Conservation (phyloP, 2,888 invertebrate genomes). For the Hybos culiciformis region DNA sequence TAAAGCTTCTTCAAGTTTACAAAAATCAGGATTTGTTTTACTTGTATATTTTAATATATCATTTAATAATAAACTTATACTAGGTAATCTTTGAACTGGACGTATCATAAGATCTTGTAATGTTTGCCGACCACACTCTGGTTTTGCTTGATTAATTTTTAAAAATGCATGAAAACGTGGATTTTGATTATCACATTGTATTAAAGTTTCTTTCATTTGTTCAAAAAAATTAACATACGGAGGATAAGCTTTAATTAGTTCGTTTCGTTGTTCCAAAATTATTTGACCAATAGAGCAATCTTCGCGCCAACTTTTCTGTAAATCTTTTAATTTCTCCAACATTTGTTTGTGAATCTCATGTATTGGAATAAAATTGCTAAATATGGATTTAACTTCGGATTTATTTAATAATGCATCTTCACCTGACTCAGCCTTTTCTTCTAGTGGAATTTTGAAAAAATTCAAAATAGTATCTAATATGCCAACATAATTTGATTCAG, state of each 20-base stretch:
- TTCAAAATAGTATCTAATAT: slow-evolving; percentile 73
- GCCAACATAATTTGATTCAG: slow-evolving; percentile 94
- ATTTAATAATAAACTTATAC: slow-evolving; percentile 84
- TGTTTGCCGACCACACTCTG: slow-evolving; percentile 92
- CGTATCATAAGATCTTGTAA: slow-evolving; percentile 92
- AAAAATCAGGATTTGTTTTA: slow-evolving; percentile 76
- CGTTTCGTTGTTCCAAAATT: slow-evolving; percentile 74
- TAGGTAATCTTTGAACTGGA: slow-evolving; percentile 94
- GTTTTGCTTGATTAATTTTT: slow-evolving; percentile 85
- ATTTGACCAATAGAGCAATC: slow-evolving; percentile 77
- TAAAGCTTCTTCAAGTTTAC: slow-evolving; percentile 69
- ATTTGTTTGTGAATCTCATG: slow-evolving; percentile 81
- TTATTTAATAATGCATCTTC: slow-evolving; percentile 65
- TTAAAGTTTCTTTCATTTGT: slow-evolving; percentile 86
- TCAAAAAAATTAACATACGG: slow-evolving; percentile 98
- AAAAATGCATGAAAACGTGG: slow-evolving; percentile 97
- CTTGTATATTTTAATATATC: slow-evolving; percentile 88
- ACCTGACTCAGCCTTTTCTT: slow-evolving; percentile 67
- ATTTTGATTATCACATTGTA: slow-evolving; percentile 80
- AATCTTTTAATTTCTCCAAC: slow-evolving; percentile 39
- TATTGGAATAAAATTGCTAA: slow-evolving; percentile 89
- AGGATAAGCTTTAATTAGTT: slow-evolving; percentile 87
- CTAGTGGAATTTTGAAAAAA: slow-evolving; percentile 88
- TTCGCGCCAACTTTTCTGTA: slow-evolving; percentile 64
- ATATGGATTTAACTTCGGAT: slow-evolving; percentile 87